Conservation (phyloP, 1,140 invertebrate species). For the Coenobita brevimanus region DNA sequence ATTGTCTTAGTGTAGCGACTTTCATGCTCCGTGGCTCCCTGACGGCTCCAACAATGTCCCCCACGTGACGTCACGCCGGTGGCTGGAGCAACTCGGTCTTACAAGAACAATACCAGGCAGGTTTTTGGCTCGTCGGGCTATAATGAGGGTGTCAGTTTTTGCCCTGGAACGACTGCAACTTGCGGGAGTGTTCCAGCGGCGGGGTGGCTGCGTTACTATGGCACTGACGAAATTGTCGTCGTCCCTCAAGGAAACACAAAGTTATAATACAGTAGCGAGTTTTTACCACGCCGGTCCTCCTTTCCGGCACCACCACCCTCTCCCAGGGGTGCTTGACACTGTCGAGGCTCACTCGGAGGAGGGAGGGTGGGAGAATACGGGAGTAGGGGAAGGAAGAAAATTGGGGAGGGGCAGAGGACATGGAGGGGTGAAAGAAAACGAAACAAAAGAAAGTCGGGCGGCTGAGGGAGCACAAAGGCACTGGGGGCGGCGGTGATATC, state of each 20-base stretch:
- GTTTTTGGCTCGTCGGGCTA: constrained; percentile 1
- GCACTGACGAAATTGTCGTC: not conserved
- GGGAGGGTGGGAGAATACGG: too few relatives aligned
- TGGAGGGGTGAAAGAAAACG: not conserved
- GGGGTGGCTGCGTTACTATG: not conserved
- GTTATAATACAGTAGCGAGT: too few relatives aligned
- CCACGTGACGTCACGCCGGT: constrained; percentile 34
- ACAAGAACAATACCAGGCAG: constrained; percentile 17
- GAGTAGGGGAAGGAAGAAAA: not conserved
- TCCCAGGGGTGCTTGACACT: not conserved
- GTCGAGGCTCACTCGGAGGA: not conserved
- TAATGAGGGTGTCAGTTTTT: constrained; percentile 41
- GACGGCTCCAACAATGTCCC: constrained; percentile 46
- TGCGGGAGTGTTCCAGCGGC: not conserved
- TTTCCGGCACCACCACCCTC: not conserved
- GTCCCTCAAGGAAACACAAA: not conserved
- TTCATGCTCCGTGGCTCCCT: constrained; percentile 51
- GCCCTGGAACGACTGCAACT: not conserved
- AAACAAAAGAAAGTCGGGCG: not conserved
- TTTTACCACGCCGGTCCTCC: too few relatives aligned
- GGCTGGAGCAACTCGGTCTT: constrained; percentile 15
- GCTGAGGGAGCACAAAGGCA: constrained; percentile 6
- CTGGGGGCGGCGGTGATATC: constrained; percentile 6
- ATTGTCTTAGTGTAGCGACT: constrained; percentile 38
- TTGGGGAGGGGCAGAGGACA: not conserved